Evolutionary conservation across 2,888 invertebrate species (phyloP), one percentile per base, ranked within the genome.

Genomic region (Chironomus tentans): DNA sequence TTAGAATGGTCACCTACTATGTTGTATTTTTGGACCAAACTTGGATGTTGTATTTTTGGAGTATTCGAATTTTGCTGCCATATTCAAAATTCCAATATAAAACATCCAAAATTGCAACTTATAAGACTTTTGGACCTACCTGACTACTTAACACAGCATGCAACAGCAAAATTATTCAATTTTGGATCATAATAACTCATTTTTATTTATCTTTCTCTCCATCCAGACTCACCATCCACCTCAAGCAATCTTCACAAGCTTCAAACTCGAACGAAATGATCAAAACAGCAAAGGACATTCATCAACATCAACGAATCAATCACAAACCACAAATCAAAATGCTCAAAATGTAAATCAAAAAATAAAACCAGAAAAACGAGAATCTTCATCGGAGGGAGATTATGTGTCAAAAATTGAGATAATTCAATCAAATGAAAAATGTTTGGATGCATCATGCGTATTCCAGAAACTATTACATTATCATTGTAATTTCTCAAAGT

Each of bases 241-340:
- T 0, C 93, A 95, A 84, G 95, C 95, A 0, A 94, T 95, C 79
- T 96, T 95, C 82, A 95, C 95, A 18, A 95, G 94, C 79, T 96
- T 96, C 83, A 96, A 96, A 82, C 86, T 96, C 78, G 95, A 95
- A 18, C 95, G 94, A 84, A 84, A 84, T 79, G 86, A 85, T 77
- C 86, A 86, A 70, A 61, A 18, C 46, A 68, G 50, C 12, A 74
- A 74, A 46, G 22, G 38, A 13, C 47, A 46, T 46, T 21, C 79
- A 77, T 50, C 78, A 72, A 75, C 76, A n/a, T 68, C 78, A 38
- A 71, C 77, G 71, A 77, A 76, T 77, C 65, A 75, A 76, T 62
- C 76, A 75, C 10, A 61, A 48, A 18, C 56, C 7, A 15, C 56
- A 56, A 48, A 48, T 13, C 69, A 48, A 46, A 61, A 78, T 79